Percentiles rank a stretch among this genome's conserved stretches.
These are phyloP conservation scores for Phoxinus dragarum DNA, from an alignment of 2,797 vertebrate genomes.

Conservation along the genomic window DNA sequence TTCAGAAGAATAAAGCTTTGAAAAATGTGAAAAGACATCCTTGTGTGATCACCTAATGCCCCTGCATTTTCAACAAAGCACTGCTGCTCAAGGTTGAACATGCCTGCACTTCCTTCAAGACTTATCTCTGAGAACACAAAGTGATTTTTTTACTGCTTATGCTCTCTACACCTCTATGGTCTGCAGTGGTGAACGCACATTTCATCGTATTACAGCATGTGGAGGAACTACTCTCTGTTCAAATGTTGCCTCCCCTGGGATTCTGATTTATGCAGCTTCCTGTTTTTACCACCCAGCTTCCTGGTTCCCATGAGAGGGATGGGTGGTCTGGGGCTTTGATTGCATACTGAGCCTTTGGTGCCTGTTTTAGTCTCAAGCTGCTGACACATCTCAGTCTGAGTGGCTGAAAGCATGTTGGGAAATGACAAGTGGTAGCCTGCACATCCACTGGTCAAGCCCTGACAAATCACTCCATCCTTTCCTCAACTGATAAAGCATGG, in stretches of 20 bases:
- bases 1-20: slow-evolving; percentile 2
- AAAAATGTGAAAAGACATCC: neutral
- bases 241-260: neutral
- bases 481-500: slow-evolving; percentile 31
- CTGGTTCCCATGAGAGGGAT: neutral
- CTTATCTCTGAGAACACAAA: slow-evolving; percentile 29
- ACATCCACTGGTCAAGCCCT: slow-evolving; percentile 49
- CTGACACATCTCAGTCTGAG: slow-evolving; percentile 38
- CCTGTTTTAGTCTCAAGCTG: slow-evolving; percentile 30
- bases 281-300: slow-evolving; percentile 26
- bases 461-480: slow-evolving; percentile 54
- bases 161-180: slow-evolving; percentile 11
- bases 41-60: slow-evolving; percentile 5
- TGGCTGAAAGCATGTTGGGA: slow-evolving; percentile 43
- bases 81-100: slow-evolving; percentile 27
- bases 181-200: neutral
- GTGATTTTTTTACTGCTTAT: slow-evolving; percentile 17
- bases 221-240: slow-evolving; percentile 4
- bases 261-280: slow-evolving; percentile 4
- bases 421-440: slow-evolving; percentile 51
- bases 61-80: slow-evolving; percentile 3
- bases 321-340: slow-evolving; percentile 1
- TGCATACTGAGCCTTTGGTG: slow-evolving; percentile 13
- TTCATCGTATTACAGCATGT: slow-evolving; percentile 22
- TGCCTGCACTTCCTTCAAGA: slow-evolving; percentile 1